Base-by-base conservation (phyloP, 1,140 invertebrate genomes). In the Ceratosolen solmsi region DNA sequence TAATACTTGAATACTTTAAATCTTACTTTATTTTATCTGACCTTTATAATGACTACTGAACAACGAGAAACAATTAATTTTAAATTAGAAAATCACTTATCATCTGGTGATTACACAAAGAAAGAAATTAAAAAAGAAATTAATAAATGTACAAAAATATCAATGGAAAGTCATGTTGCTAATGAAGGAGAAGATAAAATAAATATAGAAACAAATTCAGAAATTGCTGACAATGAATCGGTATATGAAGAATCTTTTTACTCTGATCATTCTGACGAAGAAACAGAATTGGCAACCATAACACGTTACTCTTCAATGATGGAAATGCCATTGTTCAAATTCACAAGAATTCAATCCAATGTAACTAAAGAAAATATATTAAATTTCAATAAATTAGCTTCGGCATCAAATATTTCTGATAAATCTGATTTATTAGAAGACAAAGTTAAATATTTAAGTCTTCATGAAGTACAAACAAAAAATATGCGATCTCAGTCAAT, bases 201-300 rank as follows among this genome's bases (percentile, higher is more conserved):
- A n/a, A 65, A 74, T 9, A 17, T 11, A 78, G 27, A 79, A 51
- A n/a, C 22, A 49, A 38, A 58, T 27, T 54, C 65, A n/a, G 27
- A 84, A 51, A 27, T 49, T 3, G 49, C 49, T 15, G 86, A 88
- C 25, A 68, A 82, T 27, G 86, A 89, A 71, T 87, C 86, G 20
- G 77, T 83, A 38, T 90, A 89, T 13, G 85, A 80, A 17, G 88
- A 90, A 9, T 89, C 88, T 1, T 85, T 87, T 65, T 86, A 80
- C 58, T 88, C 88, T 0, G 86, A 87, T 22, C 82, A 84, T 22
- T 87, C 85, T 13, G 84, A 38, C 1, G 58, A 85, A 20, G 87
- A 88, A 9, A 88, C 87, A 2, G 87, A 86, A 49, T 38, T 81
- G 2, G 86, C 81, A 25, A 85, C 85, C 65, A 70, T 82, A 17